phyloP scores from a whole-genome alignment of 2,888 invertebrate species.

The Scaptomyza cyrtandrae region DNA sequence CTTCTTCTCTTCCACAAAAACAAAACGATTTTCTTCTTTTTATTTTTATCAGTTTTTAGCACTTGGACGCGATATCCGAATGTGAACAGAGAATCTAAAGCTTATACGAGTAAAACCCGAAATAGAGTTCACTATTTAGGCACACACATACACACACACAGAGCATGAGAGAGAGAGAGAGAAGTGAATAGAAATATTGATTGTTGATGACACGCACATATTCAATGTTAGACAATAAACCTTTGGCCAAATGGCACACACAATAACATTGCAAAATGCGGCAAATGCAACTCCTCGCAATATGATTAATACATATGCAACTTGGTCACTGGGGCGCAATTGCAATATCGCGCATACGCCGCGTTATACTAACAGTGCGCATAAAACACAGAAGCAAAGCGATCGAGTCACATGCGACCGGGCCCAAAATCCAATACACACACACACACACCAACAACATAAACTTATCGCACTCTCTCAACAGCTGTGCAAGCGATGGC shows the following conservation, averaged over 20 bases:
- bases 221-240: conserved; percentile 71
- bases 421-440: conserved; percentile 1
- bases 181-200: conserved; percentile 6
- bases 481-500: conserved; percentile 46
- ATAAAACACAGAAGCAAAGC: conserved; percentile 10
- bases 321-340: conserved; percentile 19
- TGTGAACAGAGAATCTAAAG: not conserved
- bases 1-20: conserved; percentile 6
- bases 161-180: not conserved
- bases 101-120: conserved; percentile 10
- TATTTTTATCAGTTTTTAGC: conserved; percentile 60
- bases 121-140: conserved; percentile 47
- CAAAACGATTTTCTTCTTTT: not conserved
- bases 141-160: conserved; percentile 35
- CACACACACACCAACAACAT: not conserved
- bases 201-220: conserved; percentile 37
- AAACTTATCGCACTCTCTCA: conserved; percentile 47
- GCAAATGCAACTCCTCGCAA: conserved; percentile 40
- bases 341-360: conserved; percentile 65
- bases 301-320: not conserved
- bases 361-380: conserved; percentile 46
- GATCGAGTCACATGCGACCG: conserved; percentile 63
- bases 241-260: conserved; percentile 66
- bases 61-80: conserved; percentile 40
- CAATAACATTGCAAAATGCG: conserved; percentile 35